Conservation (phyloP, 64 coral and sea anemone species). For the Stichodactyla helianthus region DNA sequence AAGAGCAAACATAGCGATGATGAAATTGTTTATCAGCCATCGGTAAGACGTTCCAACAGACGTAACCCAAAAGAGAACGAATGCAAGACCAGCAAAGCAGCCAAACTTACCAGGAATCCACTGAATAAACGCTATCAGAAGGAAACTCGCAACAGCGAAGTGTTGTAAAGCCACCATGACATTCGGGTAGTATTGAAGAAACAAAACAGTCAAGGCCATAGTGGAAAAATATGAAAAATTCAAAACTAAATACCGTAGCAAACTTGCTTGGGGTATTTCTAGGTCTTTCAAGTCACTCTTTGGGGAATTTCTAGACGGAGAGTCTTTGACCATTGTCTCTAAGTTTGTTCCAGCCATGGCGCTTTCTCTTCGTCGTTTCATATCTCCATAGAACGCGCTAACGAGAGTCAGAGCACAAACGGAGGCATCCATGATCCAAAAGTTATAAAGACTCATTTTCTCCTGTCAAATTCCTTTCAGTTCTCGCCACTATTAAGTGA, state of each 20-base stretch:
- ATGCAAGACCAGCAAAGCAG: constrained; percentile 45
- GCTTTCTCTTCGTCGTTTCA: constrained; percentile 20
- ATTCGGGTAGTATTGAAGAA: constrained; percentile 67
- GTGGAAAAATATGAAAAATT: constrained; percentile 72
- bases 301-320: background rate
- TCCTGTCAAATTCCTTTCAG: background rate
- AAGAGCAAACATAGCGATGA: constrained; percentile 87
- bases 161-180: constrained; percentile 74
- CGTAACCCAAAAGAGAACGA: constrained; percentile 52
- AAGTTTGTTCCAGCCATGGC: too few relatives aligned
- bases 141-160: constrained; percentile 64
- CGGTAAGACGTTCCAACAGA: constrained; percentile 70
- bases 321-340: background rate
- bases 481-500: too few relatives aligned
- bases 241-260: constrained; percentile 50
- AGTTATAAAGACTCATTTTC: constrained; percentile 76
- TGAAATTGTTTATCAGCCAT: constrained; percentile 86
- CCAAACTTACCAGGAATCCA: constrained; percentile 65
- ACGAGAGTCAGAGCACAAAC: constrained; percentile 59
- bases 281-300: constrained; percentile 3
- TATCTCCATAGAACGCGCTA: constrained; percentile 79
- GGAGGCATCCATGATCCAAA: constrained; percentile 86
- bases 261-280: constrained; percentile 13
- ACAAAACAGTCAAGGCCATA: constrained; percentile 61
- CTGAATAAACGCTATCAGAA: constrained; percentile 67